phyloP scores from a whole-genome alignment of 1,140 invertebrate species.

The Ptiloglossa arizonensis region DNA sequence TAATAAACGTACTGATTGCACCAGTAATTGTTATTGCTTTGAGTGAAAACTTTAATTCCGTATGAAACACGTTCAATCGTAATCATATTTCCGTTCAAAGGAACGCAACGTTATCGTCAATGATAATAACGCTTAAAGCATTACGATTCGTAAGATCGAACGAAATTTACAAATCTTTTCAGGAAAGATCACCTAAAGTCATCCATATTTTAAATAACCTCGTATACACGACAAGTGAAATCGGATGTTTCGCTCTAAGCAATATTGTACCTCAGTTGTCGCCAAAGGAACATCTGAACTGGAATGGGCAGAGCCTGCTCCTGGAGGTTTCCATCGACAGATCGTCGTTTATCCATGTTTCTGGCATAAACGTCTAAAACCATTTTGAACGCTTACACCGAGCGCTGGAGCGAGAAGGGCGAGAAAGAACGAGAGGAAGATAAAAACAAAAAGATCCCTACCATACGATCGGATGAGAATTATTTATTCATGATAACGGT shows the following conservation, averaged over 20 bases:
- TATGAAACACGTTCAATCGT: too few species aligned
- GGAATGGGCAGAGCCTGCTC: constrained; percentile 95
- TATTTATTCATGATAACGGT: neutral
- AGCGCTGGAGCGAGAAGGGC: neutral
- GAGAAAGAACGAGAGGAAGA: neutral
- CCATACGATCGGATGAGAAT: neutral
- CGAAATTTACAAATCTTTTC: too few species aligned
- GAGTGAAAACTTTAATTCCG: too few species aligned
- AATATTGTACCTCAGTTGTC: constrained; percentile 90
- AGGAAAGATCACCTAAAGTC: too few species aligned
- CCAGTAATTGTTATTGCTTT: too few species aligned
- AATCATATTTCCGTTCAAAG: too few species aligned
- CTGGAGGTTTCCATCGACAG: constrained; percentile 82
- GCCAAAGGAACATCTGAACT: constrained; percentile 98
- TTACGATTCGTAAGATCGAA: too few species aligned
- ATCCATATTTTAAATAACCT: too few species aligned
- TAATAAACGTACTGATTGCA: too few species aligned
- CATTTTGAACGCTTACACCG: neutral
- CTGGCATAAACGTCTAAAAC: constrained; percentile 35
- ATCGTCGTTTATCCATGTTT: constrained; percentile 75
- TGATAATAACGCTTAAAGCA: too few species aligned
- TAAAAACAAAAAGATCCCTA: constrained; percentile 3
- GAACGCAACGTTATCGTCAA: too few species aligned
- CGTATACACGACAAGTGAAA: neutral
- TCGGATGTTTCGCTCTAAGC: neutral